A percentile compares a stretch with the other conserved stretches of the same genome.
Conservation (phyloP, 2,113 vertebrate species). For the Boleophthalmus pectinirostris region DNA sequence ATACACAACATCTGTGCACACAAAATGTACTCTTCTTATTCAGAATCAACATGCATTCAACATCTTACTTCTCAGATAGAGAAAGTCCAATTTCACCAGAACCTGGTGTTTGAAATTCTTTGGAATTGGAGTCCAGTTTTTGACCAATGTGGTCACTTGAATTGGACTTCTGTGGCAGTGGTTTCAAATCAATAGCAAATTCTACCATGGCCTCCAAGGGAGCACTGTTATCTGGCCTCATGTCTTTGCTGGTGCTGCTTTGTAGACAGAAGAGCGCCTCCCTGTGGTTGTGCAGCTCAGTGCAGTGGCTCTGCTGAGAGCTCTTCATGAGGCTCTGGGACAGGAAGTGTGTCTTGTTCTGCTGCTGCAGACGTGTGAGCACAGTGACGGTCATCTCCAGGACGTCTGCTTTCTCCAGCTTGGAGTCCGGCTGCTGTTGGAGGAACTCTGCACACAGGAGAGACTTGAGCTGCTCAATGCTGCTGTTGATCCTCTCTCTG, state of each 20-base stretch:
- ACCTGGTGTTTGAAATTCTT: not conserved
- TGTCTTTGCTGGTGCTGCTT: slow-evolving; percentile 48
- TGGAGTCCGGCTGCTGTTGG: slow-evolving; percentile 11
- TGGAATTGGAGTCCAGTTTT: not conserved
- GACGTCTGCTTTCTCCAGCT: slow-evolving; percentile 12
- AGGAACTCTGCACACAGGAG: slow-evolving; percentile 1
- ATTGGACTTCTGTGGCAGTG: not conserved
- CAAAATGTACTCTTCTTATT: not conserved
- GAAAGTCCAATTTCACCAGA: not conserved
- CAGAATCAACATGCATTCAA: slow-evolving; percentile 39
- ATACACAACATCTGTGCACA: not conserved
- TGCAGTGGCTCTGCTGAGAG: slow-evolving; percentile 54
- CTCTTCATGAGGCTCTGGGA: slow-evolving; percentile 53
- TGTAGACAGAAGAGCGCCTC: slow-evolving; percentile 39
- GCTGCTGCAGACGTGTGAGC: slow-evolving; percentile 41
- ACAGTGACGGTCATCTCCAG: slow-evolving; percentile 7
- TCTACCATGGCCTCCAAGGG: slow-evolving; percentile 78
- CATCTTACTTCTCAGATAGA: not conserved
- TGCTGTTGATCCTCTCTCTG: slow-evolving; percentile 12
- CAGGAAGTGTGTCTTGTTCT: slow-evolving; percentile 56
- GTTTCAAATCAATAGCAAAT: slow-evolving; percentile 5
- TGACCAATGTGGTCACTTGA: not conserved
- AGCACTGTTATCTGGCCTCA: slow-evolving; percentile 31
- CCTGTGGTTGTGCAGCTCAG: slow-evolving; percentile 39
- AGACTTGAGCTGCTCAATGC: slow-evolving; percentile 14